A percentile compares a stretch with the other conserved stretches of the same genome.
These are phyloP conservation scores for Neodontobutis hainanensis DNA, from an alignment of 2,113 vertebrate genomes.

Conservation along the genomic window DNA sequence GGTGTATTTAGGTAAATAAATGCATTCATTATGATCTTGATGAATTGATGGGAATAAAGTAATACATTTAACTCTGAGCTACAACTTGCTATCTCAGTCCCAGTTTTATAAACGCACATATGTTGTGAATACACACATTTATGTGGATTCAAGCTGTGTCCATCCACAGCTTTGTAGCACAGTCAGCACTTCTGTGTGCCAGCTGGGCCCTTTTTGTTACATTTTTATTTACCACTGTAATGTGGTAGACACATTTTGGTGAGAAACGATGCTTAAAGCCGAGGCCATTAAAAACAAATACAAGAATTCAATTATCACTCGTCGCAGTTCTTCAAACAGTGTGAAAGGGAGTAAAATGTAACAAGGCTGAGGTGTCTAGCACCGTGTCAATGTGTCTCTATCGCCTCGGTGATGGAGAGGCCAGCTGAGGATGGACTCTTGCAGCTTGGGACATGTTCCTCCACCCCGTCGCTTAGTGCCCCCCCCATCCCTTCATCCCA, in stretches of 20 bases:
- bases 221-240: slow-evolving; percentile 52
- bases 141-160: slow-evolving; percentile 8
- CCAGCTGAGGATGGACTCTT: slow-evolving; percentile 77
- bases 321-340: slow-evolving; percentile 30
- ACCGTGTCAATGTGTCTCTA: slow-evolving; percentile 77
- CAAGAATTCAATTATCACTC: slow-evolving; percentile 66
- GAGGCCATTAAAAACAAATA: slow-evolving; percentile 47
- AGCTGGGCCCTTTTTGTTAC: slow-evolving; percentile 38
- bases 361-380: slow-evolving; percentile 54
- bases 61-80: background rate
- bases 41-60: background rate
- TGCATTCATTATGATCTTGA: background rate
- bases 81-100: background rate
- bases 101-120: slow-evolving; percentile 17
- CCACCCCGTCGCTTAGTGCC: slow-evolving; percentile 65
- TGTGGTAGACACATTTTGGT: slow-evolving; percentile 46
- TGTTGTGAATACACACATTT: slow-evolving; percentile 28
- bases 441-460: slow-evolving; percentile 87
- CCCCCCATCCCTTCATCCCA: slow-evolving; percentile 72
- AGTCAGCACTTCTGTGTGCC: slow-evolving; percentile 32
- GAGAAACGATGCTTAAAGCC: slow-evolving; percentile 31
- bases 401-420: slow-evolving; percentile 74
- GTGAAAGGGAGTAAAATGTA: slow-evolving; percentile 47
- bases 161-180: slow-evolving; percentile 5
- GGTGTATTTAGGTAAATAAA: background rate